phyloP scores from a whole-genome alignment of 2,797 vertebrate species.

The Protonibea diacanthus region DNA sequence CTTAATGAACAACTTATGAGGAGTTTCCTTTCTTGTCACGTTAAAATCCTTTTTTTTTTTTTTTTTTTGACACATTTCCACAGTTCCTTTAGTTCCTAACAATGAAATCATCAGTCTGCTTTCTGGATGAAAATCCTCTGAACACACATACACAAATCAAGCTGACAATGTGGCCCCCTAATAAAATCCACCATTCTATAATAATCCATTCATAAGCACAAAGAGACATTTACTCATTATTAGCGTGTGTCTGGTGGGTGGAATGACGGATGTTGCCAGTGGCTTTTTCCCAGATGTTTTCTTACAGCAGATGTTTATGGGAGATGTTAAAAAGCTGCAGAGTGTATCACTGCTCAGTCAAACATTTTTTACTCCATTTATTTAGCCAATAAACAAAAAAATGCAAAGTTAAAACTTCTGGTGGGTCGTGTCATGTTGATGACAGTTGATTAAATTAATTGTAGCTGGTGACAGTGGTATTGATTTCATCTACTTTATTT shows the following conservation, averaged over 20 bases:
- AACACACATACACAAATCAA: slow-evolving; percentile 35
- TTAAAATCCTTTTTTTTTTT: too few species aligned
- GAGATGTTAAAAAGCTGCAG: slow-evolving; percentile 22
- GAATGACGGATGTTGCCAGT: slow-evolving; percentile 55
- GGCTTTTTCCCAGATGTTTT: slow-evolving; percentile 46
- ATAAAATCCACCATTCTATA: slow-evolving; percentile 26
- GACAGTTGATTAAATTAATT: too few species aligned
- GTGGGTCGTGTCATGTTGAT: too few species aligned
- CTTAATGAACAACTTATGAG: neutral
- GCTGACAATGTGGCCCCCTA: slow-evolving; percentile 14
- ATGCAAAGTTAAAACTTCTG: too few species aligned
- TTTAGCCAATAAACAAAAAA: neutral
- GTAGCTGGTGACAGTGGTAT: too few species aligned
- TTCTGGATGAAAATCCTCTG: neutral
- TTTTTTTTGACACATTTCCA: neutral
- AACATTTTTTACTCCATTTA: neutral
- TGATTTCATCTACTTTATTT: too few species aligned
- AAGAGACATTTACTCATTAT: slow-evolving; percentile 46
- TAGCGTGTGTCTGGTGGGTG: slow-evolving; percentile 45
- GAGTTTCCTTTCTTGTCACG: neutral
- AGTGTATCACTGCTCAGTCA: slow-evolving; percentile 14
- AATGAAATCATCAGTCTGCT: neutral
- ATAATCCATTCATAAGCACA: slow-evolving; percentile 40
- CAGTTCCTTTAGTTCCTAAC: slow-evolving; percentile 3
- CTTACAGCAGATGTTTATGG: slow-evolving; percentile 55